Percentiles rank a stretch among this genome's conserved stretches.
Conservation (phyloP, 2,797 vertebrate genomes). For the Eleutherodactylus coqui region DNA sequence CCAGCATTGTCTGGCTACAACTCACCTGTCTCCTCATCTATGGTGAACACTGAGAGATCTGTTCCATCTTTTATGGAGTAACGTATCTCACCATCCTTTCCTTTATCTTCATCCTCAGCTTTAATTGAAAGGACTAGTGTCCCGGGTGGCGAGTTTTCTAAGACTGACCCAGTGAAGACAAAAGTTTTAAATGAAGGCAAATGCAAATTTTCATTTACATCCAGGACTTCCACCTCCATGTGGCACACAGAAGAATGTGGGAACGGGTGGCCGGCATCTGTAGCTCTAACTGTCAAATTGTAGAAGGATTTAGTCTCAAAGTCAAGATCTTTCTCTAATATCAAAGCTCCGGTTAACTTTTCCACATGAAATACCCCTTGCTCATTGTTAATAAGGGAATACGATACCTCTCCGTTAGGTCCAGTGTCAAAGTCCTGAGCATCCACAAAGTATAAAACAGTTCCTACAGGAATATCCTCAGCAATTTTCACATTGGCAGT, state of each 20-base stretch:
- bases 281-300: slow-evolving; percentile 89
- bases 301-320: slow-evolving; percentile 87
- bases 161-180: slow-evolving; percentile 83
- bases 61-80: slow-evolving; percentile 90
- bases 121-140: slow-evolving; percentile 82
- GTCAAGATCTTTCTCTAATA: slow-evolving; percentile 89
- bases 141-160: slow-evolving; percentile 84
- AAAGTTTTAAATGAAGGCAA: slow-evolving; percentile 86
- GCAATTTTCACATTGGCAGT: slow-evolving; percentile 85
- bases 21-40: slow-evolving; percentile 92
- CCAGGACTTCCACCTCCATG: slow-evolving; percentile 87
- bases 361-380: slow-evolving; percentile 85
- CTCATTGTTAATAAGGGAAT: slow-evolving; percentile 83
- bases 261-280: slow-evolving; percentile 86
- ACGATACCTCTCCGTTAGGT: slow-evolving; percentile 84
- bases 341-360: slow-evolving; percentile 82
- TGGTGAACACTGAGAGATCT: slow-evolving; percentile 84
- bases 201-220: slow-evolving; percentile 94
- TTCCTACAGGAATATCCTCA: slow-evolving; percentile 88
- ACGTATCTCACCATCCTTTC: slow-evolving; percentile 87
- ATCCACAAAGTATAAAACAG: slow-evolving; percentile 88
- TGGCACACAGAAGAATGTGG: slow-evolving; percentile 89
- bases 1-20: neutral
- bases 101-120: slow-evolving; percentile 85
- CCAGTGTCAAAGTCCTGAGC: slow-evolving; percentile 87